phyloP scores from a whole-genome alignment of 2,797 vertebrate species.

The Argya squamiceps region DNA sequence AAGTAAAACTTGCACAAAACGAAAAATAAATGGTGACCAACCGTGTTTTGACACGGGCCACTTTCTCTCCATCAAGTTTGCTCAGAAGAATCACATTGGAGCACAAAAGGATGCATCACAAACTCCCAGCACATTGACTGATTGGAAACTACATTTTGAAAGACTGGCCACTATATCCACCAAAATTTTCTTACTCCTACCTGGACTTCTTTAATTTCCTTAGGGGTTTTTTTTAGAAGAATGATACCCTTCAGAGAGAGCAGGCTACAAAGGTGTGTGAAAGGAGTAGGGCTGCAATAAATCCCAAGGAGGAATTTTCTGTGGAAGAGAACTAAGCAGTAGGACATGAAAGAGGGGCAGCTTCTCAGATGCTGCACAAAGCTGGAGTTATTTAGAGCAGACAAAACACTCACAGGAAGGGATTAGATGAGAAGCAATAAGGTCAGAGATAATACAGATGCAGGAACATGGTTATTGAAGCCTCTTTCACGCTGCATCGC shows the following conservation, averaged over 20 bases:
- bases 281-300: background rate
- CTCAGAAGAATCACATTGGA: background rate
- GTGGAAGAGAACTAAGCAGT: background rate
- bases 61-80: accelerated
- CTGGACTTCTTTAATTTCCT: background rate
- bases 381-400: background rate
- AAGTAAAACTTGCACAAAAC: background rate
- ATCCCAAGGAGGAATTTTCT: background rate
- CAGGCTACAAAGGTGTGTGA: background rate
- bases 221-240: background rate
- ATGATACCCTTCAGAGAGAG: background rate
- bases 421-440: background rate
- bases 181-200: background rate
- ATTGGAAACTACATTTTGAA: background rate
- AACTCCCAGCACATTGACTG: background rate
- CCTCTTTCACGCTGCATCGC: background rate
- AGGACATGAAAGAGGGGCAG: background rate
- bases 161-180: background rate
- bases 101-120: background rate
- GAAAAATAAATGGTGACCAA: background rate
- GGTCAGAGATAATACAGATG: background rate
- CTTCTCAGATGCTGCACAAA: background rate
- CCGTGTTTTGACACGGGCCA: background rate
- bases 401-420: background rate
- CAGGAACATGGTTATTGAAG: background rate